Evolutionary conservation across 2,113 vertebrate species (phyloP), one percentile per base, ranked within the genome.

Genomic region (Caracal caracal): DNA sequence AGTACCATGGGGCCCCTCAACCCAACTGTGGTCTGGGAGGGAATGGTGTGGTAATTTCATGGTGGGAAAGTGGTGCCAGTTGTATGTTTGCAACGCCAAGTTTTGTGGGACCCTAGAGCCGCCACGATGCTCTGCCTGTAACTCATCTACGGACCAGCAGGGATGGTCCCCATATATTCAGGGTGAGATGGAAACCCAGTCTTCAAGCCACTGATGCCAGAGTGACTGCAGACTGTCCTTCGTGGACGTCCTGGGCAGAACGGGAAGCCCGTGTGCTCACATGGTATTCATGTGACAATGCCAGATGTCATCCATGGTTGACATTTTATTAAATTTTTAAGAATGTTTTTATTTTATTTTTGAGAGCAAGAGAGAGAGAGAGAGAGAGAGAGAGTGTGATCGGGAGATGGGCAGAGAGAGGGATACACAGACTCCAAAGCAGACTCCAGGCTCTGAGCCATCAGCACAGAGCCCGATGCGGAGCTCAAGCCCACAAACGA

Each of bases 281-380:
- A 2, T 12, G 61, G 22, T 8, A 1, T 2, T 8, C 1, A 5
- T 1, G 9, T 7, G 11, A 10, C 17, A 0, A 1, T 1, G 0
- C 66, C 26, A 5, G 17, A 10, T 3, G 59, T 4, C 16, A 4
- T 11, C 22, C 10, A 1, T 0, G 12, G 66, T 37, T 6, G 56
- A 26, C 16, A 0, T 19, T 63, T 22, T 9, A 43, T 43, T 7
- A 43, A 43, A 8, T 43, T 43, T 43, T 43, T 43, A 43, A 43
- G 43, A 43, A 43, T 9, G 43, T 43, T 43, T 43, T 40, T 40
- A 43, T 43, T 43, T 43, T 8, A 43, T 43, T 43, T 43, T 43
- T 43, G 43, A 43, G 43, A 43, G 43, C 7, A 0, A 37, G 5
- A 5, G 40, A 40, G 40, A 40, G 5, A 40, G 40, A 37, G 37